Conservation (phyloP, 2,888 invertebrate genomes). For the Xestia ashworthii region DNA sequence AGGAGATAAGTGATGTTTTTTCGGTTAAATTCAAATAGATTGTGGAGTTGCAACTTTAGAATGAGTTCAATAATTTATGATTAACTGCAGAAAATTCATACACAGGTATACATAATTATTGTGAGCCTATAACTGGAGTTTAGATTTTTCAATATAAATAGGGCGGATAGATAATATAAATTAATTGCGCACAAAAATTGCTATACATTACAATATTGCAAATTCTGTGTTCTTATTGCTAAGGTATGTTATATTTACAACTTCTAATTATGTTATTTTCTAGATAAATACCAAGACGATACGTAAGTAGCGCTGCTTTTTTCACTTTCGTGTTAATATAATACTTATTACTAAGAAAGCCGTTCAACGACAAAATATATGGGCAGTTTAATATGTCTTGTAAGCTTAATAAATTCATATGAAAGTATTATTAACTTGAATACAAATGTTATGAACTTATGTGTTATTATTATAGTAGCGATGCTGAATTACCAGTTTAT, state of each 20-base stretch:
- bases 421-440: background rate
- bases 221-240: background rate
- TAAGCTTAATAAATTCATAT: background rate
- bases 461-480: background rate
- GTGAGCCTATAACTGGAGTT: background rate
- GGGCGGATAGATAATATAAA: background rate
- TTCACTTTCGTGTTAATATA: constrained; percentile 5
- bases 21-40: background rate
- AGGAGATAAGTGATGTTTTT: constrained; percentile 17
- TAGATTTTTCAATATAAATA: background rate
- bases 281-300: background rate
- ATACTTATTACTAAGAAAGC: background rate
- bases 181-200: background rate
- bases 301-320: background rate
- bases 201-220: background rate
- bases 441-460: background rate
- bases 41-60: background rate
- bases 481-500: background rate
- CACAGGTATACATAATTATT: background rate
- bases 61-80: background rate
- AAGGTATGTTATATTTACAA: background rate
- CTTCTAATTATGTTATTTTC: background rate
- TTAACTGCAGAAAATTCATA: background rate
- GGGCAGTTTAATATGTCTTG: constrained; percentile 2
- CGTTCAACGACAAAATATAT: background rate